phyloP scores from a whole-genome alignment of 2,888 invertebrate species.

The Capitulum mitella region DNA sequence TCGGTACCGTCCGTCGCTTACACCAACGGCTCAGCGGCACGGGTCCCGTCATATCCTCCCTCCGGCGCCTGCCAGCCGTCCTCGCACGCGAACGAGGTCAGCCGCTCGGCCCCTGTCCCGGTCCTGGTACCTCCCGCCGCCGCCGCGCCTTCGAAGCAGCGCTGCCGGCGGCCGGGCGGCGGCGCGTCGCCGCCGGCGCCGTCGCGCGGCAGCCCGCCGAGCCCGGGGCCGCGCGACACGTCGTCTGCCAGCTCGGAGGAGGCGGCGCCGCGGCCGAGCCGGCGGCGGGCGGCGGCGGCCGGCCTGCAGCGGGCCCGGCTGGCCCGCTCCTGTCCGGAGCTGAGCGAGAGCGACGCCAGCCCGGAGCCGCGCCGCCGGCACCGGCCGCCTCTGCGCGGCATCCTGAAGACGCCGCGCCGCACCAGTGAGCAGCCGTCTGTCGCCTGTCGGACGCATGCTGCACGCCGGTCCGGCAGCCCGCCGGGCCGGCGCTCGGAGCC shows the following conservation, averaged over 20 bases:
- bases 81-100: too few species aligned
- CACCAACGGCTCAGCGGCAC: too few species aligned
- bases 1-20: too few species aligned
- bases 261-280: neutral
- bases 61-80: too few species aligned
- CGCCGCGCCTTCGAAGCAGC: neutral
- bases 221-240: neutral
- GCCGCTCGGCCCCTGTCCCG: too few species aligned
- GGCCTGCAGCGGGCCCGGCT: slow-evolving; percentile 11
- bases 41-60: too few species aligned
- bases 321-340: slow-evolving; percentile 10
- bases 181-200: neutral
- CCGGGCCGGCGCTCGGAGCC: too few species aligned
- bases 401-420: neutral
- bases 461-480: too few species aligned
- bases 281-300: neutral
- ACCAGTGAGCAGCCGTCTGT: slow-evolving; percentile 18
- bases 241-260: neutral
- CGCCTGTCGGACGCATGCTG: too few species aligned
- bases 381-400: slow-evolving; percentile 11
- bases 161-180: neutral
- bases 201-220: neutral
- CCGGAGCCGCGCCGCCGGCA: slow-evolving; percentile 2
- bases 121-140: too few species aligned
- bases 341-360: slow-evolving; percentile 13